Evolutionary conservation across 2,888 invertebrate genomes (phyloP).

Genomic region (Heliconius ethilla): DNA sequence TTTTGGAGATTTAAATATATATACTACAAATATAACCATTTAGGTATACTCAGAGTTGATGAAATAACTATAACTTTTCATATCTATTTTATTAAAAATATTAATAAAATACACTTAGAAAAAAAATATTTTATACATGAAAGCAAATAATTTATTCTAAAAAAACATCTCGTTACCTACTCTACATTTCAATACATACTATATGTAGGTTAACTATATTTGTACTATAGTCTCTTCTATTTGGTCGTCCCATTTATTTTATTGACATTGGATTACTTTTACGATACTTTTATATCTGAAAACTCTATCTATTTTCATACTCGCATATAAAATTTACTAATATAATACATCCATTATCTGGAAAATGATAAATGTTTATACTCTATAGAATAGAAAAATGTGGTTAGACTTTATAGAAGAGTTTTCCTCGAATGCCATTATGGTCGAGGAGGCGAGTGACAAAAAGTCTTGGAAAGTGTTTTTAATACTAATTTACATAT

Average conservation of each 20-base stretch:
- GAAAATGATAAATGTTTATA: neutral
- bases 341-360: neutral
- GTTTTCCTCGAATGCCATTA: conserved; percentile 9
- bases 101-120: neutral
- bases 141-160: neutral
- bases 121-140: neutral
- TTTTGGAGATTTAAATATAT: too few species aligned
- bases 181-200: neutral
- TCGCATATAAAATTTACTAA: neutral
- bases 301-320: neutral
- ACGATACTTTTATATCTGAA: conserved; percentile 10
- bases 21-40: too few species aligned
- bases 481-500: too few species aligned
- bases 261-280: conserved; percentile 20
- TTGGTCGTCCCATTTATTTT: conserved; percentile 6
- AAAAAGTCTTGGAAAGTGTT: neutral
- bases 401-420: neutral
- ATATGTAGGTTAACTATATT: conserved; percentile 16
- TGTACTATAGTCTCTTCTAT: conserved; percentile 2
- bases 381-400: neutral
- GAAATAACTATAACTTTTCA: too few species aligned
- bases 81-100: too few species aligned
- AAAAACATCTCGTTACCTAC: neutral
- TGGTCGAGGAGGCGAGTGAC: neutral
- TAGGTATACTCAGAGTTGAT: too few species aligned